phyloP scores from a whole-genome alignment of 2,797 vertebrate species.

The Malurus splendens region DNA sequence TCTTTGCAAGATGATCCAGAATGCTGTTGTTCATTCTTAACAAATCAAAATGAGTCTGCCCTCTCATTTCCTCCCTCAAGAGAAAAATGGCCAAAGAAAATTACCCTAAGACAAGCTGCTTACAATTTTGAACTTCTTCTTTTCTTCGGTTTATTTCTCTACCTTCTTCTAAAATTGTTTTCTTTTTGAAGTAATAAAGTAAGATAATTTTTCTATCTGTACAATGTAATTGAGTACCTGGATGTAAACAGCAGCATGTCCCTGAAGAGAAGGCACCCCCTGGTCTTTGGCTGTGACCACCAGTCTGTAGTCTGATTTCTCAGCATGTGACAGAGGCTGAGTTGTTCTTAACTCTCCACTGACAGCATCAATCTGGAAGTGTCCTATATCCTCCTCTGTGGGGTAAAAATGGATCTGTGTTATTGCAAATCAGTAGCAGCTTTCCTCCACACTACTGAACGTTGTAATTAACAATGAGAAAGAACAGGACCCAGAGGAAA shows the following conservation, averaged over 20 bases:
- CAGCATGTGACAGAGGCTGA: constrained; percentile 60
- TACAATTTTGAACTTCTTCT: not conserved
- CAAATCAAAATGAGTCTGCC: not conserved
- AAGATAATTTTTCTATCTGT: not conserved
- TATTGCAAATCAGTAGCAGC: not conserved
- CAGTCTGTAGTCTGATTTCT: constrained; percentile 72
- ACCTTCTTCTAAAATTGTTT: not conserved
- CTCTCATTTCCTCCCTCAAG: not conserved
- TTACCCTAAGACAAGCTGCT: not conserved
- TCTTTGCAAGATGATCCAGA: not conserved
- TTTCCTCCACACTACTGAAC: not conserved
- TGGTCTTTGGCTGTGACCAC: constrained; percentile 77
- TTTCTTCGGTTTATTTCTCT: not conserved
- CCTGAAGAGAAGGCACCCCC: constrained; percentile 74
- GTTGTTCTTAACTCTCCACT: constrained; percentile 84
- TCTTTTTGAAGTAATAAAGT: not conserved
- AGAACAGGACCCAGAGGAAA: not conserved
- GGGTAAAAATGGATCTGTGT: not conserved
- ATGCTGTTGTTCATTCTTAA: not conserved
- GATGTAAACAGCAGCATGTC: constrained; percentile 73
- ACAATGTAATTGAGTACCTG: constrained; percentile 71
- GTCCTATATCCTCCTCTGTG: constrained; percentile 56
- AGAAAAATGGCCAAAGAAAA: not conserved
- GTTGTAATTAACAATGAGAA: not conserved
- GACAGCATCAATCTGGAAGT: constrained; percentile 82